A percentile compares a stretch with the other conserved stretches of the same genome.
phyloP scores from a whole-genome alignment of 2,113 vertebrate genomes.

The Phoenicopterus ruber region DNA sequence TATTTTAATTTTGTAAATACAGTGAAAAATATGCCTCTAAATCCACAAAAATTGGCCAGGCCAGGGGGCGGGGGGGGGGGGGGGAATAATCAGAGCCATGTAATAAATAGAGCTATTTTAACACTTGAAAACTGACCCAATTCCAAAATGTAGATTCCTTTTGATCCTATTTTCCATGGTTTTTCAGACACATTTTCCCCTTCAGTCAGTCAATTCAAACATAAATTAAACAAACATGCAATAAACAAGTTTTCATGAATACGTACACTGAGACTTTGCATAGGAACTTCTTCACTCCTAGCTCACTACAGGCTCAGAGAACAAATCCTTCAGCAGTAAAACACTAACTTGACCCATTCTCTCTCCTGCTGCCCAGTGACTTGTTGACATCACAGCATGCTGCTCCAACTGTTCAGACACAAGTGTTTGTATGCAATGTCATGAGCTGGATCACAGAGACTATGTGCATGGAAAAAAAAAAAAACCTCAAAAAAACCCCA shows the following conservation, averaged over 20 bases:
- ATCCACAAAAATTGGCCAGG: background rate
- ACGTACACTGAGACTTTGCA: accelerated
- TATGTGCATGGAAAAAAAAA: background rate
- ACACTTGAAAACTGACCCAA: background rate
- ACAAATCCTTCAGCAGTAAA: background rate
- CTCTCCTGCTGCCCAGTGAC: background rate
- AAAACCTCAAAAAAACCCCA: too few species aligned
- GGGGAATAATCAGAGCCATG: too few species aligned
- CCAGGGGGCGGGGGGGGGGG: too few species aligned
- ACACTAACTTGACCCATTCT: background rate
- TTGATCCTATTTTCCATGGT: background rate
- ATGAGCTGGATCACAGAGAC: background rate
- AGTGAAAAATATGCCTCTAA: background rate
- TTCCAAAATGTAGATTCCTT: background rate
- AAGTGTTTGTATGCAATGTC: background rate
- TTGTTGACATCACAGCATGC: background rate
- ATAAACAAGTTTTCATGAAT: background rate
- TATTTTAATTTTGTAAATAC: background rate
- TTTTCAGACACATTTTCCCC: background rate
- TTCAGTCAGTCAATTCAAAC: background rate
- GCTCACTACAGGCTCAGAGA: background rate
- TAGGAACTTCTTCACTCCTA: background rate
- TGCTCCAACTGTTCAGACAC: background rate
- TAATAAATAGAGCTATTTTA: background rate
- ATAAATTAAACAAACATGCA: background rate